These are phyloP conservation scores for Eleutherodactylus coqui DNA, from an alignment of 2,797 vertebrate species.

Conservation along the genomic window DNA sequence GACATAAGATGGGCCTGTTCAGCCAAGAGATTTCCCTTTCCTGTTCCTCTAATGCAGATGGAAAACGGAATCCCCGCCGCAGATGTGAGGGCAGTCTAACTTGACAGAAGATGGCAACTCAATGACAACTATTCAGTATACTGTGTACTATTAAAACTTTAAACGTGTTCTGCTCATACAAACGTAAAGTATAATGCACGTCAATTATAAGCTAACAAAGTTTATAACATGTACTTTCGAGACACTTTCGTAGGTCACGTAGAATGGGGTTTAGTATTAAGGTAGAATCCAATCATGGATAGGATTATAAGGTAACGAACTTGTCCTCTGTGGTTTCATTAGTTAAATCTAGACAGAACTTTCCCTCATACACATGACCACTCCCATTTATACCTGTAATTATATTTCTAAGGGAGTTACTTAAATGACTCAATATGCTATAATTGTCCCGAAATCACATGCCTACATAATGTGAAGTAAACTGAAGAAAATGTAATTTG, in stretches of 20 bases:
- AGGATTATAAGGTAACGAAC: background rate
- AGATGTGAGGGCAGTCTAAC: too few species aligned
- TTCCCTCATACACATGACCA: background rate
- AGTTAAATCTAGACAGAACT: background rate
- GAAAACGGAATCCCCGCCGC: too few species aligned
- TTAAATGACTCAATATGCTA: conserved; percentile 5
- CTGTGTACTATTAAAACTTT: too few species aligned
- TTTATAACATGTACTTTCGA: background rate
- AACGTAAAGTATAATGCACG: too few species aligned
- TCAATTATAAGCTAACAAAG: background rate
- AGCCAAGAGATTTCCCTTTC: too few species aligned
- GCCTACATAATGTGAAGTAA: conserved; percentile 2
- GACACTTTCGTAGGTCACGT: too few species aligned
- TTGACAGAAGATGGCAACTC: too few species aligned
- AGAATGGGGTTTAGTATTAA: background rate
- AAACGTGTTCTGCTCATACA: too few species aligned
- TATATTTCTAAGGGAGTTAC: background rate
- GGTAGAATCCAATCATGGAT: background rate
- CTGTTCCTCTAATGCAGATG: too few species aligned
- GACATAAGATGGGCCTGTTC: too few species aligned
- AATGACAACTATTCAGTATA: too few species aligned
- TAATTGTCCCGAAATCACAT: background rate
- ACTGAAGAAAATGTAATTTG: background rate
- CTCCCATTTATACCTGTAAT: conserved; percentile 3
- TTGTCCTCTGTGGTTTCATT: background rate